Evolutionary conservation across 1,140 invertebrate species (phyloP).

Genomic region (Bombus difficillimus): DNA sequence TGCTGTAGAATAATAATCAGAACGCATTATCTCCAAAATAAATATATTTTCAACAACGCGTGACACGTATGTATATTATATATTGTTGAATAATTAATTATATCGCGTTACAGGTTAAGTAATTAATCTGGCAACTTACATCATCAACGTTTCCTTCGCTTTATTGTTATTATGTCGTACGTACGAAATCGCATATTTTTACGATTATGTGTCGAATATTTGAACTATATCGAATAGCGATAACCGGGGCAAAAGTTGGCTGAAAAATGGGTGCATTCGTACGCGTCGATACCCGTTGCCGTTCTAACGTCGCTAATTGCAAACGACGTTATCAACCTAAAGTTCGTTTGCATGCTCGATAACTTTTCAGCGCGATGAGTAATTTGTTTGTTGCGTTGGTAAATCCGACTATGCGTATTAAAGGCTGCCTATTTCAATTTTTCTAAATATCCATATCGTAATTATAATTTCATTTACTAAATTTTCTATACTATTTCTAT

Average conservation of each 20-base stretch:
- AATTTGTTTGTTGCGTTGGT: constrained; percentile 12
- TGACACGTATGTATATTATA: no score
- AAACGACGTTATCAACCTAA: constrained; percentile 7
- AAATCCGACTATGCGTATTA: neutral
- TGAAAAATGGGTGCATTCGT: neutral
- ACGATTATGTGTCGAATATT: neutral
- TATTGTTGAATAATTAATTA: no score
- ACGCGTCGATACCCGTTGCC: neutral
- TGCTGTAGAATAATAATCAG: no score
- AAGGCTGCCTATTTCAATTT: neutral
- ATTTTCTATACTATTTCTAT: no score
- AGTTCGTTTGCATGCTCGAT: constrained; percentile 29
- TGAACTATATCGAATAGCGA: neutral
- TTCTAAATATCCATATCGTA: neutral
- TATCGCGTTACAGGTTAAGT: no score
- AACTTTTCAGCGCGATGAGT: constrained; percentile 16
- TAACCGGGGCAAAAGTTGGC: neutral
- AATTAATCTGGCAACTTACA: no score
- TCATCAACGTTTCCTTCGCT: no score
- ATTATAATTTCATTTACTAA: no score
- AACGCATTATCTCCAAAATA: no score
- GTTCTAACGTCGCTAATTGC: constrained; percentile 5
- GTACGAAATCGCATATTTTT: neutral
- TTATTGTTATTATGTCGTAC: no score
- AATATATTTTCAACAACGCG: no score